Evolutionary conservation across 2,113 vertebrate genomes (phyloP).

Genomic region (Prietella phreatophila): DNA sequence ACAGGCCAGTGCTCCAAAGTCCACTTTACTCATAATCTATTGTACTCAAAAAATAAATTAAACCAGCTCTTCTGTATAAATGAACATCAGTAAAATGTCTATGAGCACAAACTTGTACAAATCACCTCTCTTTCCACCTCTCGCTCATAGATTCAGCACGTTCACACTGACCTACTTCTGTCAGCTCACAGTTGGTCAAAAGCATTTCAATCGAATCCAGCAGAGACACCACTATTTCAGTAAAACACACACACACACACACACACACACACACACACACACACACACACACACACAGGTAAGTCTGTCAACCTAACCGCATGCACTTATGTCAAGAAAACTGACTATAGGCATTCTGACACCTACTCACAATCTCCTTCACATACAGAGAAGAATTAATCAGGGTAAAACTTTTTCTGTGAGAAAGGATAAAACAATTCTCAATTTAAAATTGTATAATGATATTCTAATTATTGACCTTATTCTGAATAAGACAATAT

Average conservation of each 20-base stretch:
- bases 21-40: constrained; percentile 1
- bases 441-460: too few species aligned
- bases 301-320: background rate
- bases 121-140: background rate
- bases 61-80: constrained; percentile 2
- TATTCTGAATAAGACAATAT: too few species aligned
- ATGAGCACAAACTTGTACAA: background rate
- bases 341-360: too few species aligned
- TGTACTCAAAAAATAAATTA: constrained; percentile 19
- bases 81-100: background rate
- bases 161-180: constrained; percentile 39
- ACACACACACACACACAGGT: background rate
- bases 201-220: constrained; percentile 4
- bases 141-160: constrained; percentile 22
- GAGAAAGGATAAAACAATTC: too few species aligned
- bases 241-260: background rate
- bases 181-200: constrained; percentile 5
- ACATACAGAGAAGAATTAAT: too few species aligned
- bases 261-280: background rate
- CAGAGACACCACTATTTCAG: background rate
- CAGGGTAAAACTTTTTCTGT: too few species aligned
- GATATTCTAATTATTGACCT: too few species aligned
- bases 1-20: background rate
- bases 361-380: too few species aligned
- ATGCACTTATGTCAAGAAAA: background rate